phyloP scores from a whole-genome alignment of 2,797 vertebrate genomes.

The Glyptemys insculpta region DNA sequence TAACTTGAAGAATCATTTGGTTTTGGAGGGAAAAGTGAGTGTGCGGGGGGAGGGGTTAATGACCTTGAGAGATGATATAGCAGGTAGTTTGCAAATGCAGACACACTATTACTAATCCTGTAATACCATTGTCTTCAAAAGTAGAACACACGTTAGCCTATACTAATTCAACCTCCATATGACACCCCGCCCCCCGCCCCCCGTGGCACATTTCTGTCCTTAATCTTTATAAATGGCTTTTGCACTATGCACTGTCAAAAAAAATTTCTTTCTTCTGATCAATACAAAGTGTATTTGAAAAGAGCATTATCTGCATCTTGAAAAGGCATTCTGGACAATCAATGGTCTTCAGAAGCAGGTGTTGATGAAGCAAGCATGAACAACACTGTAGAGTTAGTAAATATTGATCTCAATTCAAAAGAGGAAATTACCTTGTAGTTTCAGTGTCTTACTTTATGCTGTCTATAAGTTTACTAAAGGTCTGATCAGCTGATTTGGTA shows the following conservation, averaged over 20 bases:
- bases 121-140: conserved; percentile 67
- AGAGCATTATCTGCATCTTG: conserved; percentile 84
- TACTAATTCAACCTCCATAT: conserved; percentile 67
- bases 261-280: conserved; percentile 81
- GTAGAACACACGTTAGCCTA: conserved; percentile 69
- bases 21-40: neutral
- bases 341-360: conserved; percentile 87
- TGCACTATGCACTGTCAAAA: conserved; percentile 78
- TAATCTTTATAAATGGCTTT: conserved; percentile 78
- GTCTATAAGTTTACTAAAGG: neutral
- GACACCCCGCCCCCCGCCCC: neutral
- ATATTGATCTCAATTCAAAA: conserved; percentile 85
- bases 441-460: conserved; percentile 51
- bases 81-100: conserved; percentile 63
- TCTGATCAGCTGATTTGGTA: neutral
- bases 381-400: conserved; percentile 83
- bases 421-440: conserved; percentile 80
- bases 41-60: neutral
- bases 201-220: conserved; percentile 44
- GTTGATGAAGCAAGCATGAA: conserved; percentile 86
- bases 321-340: conserved; percentile 84
- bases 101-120: conserved; percentile 52
- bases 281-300: conserved; percentile 89
- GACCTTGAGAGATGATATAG: conserved; percentile 14
- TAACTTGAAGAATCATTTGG: neutral